Evolutionary conservation across 2,888 invertebrate genomes (phyloP).

Genomic region (Athripsodes cinereus): DNA sequence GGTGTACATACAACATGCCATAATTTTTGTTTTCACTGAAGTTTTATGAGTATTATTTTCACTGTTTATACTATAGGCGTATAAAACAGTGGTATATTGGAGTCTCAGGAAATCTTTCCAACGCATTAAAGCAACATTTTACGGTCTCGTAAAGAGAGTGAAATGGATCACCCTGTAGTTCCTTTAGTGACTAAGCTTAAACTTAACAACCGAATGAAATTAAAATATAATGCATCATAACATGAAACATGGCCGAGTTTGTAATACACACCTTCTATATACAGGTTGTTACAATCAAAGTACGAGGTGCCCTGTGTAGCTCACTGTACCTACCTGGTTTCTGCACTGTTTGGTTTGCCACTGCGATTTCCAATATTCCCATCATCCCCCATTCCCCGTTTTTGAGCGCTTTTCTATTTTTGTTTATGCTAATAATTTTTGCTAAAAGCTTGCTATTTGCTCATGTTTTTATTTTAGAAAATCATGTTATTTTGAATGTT

Average conservation of each 20-base stretch:
- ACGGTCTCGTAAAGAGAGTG: slow-evolving; percentile 18
- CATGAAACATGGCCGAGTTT: slow-evolving; percentile 9
- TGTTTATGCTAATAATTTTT: too few species aligned
- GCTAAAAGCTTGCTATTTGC: too few species aligned
- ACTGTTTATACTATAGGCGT: slow-evolving; percentile 35
- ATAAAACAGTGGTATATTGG: slow-evolving; percentile 39
- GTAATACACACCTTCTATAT: neutral
- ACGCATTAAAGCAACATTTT: slow-evolving; percentile 19
- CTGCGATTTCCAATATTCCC: too few species aligned
- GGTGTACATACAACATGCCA: too few species aligned
- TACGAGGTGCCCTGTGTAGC: too few species aligned
- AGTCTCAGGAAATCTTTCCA: slow-evolving; percentile 13
- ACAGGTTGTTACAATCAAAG: slow-evolving; percentile 8
- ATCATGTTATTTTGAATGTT: too few species aligned
- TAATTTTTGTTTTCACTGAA: slow-evolving; percentile 51
- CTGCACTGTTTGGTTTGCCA: too few species aligned
- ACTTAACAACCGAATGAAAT: slow-evolving; percentile 22
- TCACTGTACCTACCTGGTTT: too few species aligned
- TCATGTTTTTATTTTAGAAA: too few species aligned
- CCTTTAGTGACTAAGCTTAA: slow-evolving; percentile 21
- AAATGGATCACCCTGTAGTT: slow-evolving; percentile 20
- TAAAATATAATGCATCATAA: slow-evolving; percentile 27
- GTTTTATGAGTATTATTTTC: slow-evolving; percentile 54
- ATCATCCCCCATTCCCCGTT: too few species aligned
- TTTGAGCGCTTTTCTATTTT: too few species aligned